These are phyloP conservation scores for Poecilia wingei DNA, from an alignment of 2,797 vertebrate species.

Conservation along the genomic window DNA sequence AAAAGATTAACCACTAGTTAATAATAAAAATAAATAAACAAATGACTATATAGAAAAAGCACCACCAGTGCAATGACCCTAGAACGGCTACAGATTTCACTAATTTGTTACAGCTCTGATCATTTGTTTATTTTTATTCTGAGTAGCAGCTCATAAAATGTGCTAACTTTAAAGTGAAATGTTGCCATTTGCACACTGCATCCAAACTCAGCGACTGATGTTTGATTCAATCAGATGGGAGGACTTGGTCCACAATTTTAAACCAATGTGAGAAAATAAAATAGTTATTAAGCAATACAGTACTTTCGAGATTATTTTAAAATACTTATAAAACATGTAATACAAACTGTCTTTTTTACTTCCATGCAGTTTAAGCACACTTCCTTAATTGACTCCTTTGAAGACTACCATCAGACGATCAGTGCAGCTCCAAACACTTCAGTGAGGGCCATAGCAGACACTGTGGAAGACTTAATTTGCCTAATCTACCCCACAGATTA, in stretches of 20 bases:
- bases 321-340: neutral
- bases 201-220: neutral
- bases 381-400: neutral
- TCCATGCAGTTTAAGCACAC: neutral
- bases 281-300: neutral
- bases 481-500: neutral
- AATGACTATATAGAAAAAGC: neutral
- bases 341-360: neutral
- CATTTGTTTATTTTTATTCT: neutral
- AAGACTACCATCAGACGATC: conserved; percentile 1
- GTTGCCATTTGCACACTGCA: neutral
- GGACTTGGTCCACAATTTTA: neutral
- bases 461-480: neutral
- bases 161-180: neutral
- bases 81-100: neutral
- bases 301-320: neutral
- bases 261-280: neutral
- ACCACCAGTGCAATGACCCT: neutral
- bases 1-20: neutral
- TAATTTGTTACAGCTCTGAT: neutral
- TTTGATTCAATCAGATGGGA: neutral
- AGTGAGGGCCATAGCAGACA: neutral
- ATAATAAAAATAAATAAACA: neutral
- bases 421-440: neutral
- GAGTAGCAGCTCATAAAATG: neutral